Evolutionary conservation across 2,113 vertebrate genomes (phyloP).

Genomic region (Halcyon malimbica): DNA sequence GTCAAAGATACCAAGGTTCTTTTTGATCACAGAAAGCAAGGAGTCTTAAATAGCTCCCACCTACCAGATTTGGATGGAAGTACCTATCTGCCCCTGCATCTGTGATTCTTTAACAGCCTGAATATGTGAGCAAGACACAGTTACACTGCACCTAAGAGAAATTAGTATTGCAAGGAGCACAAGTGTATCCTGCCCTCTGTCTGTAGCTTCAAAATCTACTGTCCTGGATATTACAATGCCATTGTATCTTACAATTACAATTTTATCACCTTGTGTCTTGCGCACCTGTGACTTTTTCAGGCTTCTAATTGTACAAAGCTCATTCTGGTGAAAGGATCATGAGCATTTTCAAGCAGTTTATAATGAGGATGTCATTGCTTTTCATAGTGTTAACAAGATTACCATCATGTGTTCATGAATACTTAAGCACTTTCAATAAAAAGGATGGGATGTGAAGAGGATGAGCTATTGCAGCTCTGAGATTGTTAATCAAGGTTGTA

Average conservation of each 20-base stretch:
- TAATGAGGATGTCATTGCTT: constrained; percentile 75
- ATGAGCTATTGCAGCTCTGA: constrained; percentile 50
- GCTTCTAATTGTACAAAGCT: constrained; percentile 73
- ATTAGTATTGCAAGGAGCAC: background rate
- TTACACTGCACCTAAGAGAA: background rate
- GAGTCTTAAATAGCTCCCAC: background rate
- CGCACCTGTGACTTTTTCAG: constrained; percentile 58
- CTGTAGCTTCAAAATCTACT: constrained; percentile 5
- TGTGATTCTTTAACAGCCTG: background rate
- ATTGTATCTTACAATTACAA: constrained; percentile 55
- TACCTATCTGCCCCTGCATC: background rate
- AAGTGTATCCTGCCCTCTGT: background rate
- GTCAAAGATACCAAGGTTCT: background rate
- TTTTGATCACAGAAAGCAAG: background rate
- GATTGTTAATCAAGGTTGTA: constrained; percentile 63
- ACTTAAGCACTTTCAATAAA: constrained; percentile 61
- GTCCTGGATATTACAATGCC: constrained; percentile 10
- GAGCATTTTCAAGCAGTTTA: constrained; percentile 73
- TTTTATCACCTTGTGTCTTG: constrained; percentile 73
- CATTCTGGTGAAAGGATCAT: constrained; percentile 75
- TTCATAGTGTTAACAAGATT: constrained; percentile 76
- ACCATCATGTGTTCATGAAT: constrained; percentile 72
- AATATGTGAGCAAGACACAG: background rate
- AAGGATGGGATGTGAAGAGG: constrained; percentile 54
- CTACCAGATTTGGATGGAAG: background rate